Evolutionary conservation across 2,888 invertebrate species (phyloP).

Genomic region (Aphidoletes aphidimyza): DNA sequence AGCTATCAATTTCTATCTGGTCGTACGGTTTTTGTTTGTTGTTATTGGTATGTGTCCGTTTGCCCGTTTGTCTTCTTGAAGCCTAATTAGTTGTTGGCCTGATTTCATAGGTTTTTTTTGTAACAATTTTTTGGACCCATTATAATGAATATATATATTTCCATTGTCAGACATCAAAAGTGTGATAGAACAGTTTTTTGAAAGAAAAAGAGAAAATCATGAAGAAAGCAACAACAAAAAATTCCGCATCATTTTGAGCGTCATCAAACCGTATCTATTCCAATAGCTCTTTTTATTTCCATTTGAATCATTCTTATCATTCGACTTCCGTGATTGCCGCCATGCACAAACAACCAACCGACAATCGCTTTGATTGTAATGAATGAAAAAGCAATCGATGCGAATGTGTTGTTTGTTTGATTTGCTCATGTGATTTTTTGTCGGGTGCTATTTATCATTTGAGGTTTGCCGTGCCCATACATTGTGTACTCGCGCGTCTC

Average conservation of each 20-base stretch:
- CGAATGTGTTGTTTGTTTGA: neutral
- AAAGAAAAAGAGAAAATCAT: neutral
- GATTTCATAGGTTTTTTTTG: too few relatives aligned
- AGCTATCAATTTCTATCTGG: too few relatives aligned
- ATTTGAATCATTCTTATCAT: slow-evolving; percentile 37
- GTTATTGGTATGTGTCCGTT: too few relatives aligned
- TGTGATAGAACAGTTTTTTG: too few relatives aligned
- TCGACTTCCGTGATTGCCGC: neutral
- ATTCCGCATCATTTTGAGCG: slow-evolving; percentile 5
- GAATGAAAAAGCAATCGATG: neutral
- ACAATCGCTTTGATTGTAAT: neutral
- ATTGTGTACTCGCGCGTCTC: too few relatives aligned
- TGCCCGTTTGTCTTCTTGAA: too few relatives aligned
- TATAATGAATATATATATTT: too few relatives aligned
- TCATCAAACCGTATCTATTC: neutral
- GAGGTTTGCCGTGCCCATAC: neutral
- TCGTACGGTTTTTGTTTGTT: too few relatives aligned
- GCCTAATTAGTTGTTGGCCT: too few relatives aligned
- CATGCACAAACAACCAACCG: neutral
- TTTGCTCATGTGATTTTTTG: neutral
- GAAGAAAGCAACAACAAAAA: neutral
- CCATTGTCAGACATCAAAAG: too few relatives aligned
- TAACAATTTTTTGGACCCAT: too few relatives aligned
- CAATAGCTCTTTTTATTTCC: neutral
- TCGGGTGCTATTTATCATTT: neutral